Percentiles rank a stretch among this genome's conserved stretches.
Evolutionary conservation across 2,113 vertebrate species (phyloP).

Genomic region (Triplophysa tibetana): DNA sequence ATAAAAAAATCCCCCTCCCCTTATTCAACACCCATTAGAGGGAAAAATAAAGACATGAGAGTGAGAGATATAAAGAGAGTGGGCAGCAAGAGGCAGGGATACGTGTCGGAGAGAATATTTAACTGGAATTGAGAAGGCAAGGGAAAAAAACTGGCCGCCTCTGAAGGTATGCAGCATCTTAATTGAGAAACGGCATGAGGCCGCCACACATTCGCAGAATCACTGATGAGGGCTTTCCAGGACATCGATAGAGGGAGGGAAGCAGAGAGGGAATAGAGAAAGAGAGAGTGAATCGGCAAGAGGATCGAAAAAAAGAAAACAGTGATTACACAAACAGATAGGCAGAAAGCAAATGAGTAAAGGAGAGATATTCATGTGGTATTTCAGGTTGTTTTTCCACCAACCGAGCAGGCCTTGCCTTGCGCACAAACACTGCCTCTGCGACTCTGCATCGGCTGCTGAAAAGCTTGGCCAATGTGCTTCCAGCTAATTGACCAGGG

Average conservation of each 20-base stretch:
- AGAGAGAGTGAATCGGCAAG: conserved; percentile 1
- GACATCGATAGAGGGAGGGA: conserved; percentile 20
- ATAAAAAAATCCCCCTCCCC: not conserved
- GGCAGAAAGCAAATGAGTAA: conserved; percentile 34
- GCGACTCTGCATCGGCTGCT: conserved; percentile 37
- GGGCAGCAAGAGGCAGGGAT: conserved; percentile 8
- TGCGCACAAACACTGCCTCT: conserved; percentile 27
- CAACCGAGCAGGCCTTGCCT: conserved; percentile 40
- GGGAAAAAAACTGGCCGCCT: conserved; percentile 28
- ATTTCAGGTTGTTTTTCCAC: conserved; percentile 56
- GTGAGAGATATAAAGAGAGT: not conserved
- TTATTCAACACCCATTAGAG: conserved; percentile 3
- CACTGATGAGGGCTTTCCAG: conserved; percentile 51
- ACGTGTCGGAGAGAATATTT: conserved; percentile 38
- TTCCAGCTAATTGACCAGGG: conserved; percentile 73
- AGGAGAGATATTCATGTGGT: conserved; percentile 43
- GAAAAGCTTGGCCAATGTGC: conserved; percentile 40
- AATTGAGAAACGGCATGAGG: conserved; percentile 53
- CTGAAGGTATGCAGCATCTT: conserved; percentile 55
- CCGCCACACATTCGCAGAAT: conserved; percentile 54
- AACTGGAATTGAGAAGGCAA: conserved; percentile 45
- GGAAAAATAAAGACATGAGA: conserved; percentile 27
- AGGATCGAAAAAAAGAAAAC: conserved; percentile 25
- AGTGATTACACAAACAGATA: conserved; percentile 22
- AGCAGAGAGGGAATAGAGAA: not conserved